Evolutionary conservation across 2,797 vertebrate genomes (phyloP), one percentile per base, ranked within the genome.

Genomic region (Notolepis coatsorum): DNA sequence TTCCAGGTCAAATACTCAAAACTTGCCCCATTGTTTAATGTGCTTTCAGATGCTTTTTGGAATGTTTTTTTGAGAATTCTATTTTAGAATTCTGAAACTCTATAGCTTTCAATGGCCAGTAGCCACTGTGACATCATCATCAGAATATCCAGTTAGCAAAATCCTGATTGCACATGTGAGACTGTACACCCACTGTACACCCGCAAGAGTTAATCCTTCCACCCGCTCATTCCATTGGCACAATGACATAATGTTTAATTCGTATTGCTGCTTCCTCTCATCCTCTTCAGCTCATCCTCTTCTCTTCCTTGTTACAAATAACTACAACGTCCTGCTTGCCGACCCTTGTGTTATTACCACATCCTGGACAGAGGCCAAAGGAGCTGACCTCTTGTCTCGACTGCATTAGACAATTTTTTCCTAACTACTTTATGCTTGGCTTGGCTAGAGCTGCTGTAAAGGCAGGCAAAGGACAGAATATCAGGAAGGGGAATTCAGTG

Each of bases 401-500:
- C 45, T 15, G 23, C 37, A 38, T 53, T 48, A 55, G 41, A 30
- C 54, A 28, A 20, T 20, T 57, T 81, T 66, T 84, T 59, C 73
- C 66, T 77, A 70, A 85, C 78, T 60, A 71, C 23, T 42, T 38
- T 2, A 30, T 23, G 37, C 59, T 50, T 55, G 27, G 54, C 68
- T 18, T 33, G 49, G 46, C 31, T 1, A 5, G 56, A 67, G 72
- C 78, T 56, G 62, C 75, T 68, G 45, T 45, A 55, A 23, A 25
- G 17, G 4, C 42, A 47, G 2, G 79, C 52, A 68, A 56, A 64
- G 48, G 61, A 71, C 60, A 65, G 30, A 53, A 46, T 67, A 41
- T 70, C 66, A 75, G 77, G 77, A 87, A 80, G 79, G 53, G 43
- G 47, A 72, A 81, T 82, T 83, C 71, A 65, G 47, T 65, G 65